Percentiles rank a stretch among this genome's conserved stretches.
phyloP scores from a whole-genome alignment of 1,140 invertebrate species.

The Planococcus citri region DNA sequence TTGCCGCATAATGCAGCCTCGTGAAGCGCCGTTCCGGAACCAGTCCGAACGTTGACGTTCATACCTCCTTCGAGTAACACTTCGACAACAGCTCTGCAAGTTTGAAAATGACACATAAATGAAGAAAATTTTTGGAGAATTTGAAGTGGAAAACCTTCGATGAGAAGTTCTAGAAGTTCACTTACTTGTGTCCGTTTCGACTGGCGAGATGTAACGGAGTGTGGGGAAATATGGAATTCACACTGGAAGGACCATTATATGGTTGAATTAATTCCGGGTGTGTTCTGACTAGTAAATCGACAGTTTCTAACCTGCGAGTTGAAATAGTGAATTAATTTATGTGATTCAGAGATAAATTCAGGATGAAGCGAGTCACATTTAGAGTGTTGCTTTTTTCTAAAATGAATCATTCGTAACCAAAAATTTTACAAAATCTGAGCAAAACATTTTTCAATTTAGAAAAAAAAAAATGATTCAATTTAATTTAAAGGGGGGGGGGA shows the following conservation, averaged over 20 bases:
- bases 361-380: neutral
- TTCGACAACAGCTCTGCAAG: slow-evolving; percentile 62
- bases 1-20: slow-evolving; percentile 91
- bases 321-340: slow-evolving; percentile 28
- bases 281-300: slow-evolving; percentile 67
- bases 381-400: neutral
- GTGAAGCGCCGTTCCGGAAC: slow-evolving; percentile 81
- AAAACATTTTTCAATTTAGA: no score
- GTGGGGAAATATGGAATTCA: slow-evolving; percentile 48
- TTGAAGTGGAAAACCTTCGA: neutral
- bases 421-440: no score
- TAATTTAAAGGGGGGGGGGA: no score
- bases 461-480: no score
- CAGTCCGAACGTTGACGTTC: slow-evolving; percentile 76
- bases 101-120: slow-evolving; percentile 17
- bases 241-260: slow-evolving; percentile 39
- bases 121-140: neutral
- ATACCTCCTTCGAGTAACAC: slow-evolving; percentile 71
- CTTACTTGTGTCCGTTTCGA: slow-evolving; percentile 80
- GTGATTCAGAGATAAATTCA: no score
- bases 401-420: neutral
- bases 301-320: slow-evolving; percentile 61
- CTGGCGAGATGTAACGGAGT: slow-evolving; percentile 89
- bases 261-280: slow-evolving; percentile 64
- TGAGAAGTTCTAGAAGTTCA: slow-evolving; percentile 26